phyloP scores from a whole-genome alignment of 2,888 invertebrate species.

The Hydraecia micacea region DNA sequence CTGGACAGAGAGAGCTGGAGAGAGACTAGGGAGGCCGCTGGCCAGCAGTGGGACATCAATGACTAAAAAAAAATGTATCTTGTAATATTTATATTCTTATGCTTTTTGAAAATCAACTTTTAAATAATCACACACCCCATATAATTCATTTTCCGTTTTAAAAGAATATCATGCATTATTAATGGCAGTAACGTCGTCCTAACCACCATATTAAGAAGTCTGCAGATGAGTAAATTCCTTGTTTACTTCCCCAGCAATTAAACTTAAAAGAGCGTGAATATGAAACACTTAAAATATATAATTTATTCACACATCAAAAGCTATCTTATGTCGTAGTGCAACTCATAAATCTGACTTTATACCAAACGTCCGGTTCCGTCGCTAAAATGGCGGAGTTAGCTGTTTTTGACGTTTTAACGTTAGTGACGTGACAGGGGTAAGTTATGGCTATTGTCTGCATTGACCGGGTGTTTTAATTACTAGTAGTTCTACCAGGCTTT shows the following conservation, averaged over 20 bases:
- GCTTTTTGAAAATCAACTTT: not conserved
- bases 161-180: not conserved
- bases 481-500: slow-evolving; percentile 47
- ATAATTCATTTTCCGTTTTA: not conserved
- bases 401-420: slow-evolving; percentile 68
- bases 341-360: slow-evolving; percentile 61
- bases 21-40: too few species aligned
- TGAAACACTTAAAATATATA: slow-evolving; percentile 36
- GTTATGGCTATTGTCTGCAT: slow-evolving; percentile 63
- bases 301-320: slow-evolving; percentile 62
- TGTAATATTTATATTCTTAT: not conserved
- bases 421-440: slow-evolving; percentile 60
- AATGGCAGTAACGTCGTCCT: not conserved
- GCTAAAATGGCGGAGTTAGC: slow-evolving; percentile 52
- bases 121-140: not conserved
- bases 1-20: too few species aligned
- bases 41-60: too few species aligned
- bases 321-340: slow-evolving; percentile 58
- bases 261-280: slow-evolving; percentile 29
- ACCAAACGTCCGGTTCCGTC: slow-evolving; percentile 56
- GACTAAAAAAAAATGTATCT: too few species aligned
- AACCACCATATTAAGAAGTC: not conserved
- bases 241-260: slow-evolving; percentile 34
- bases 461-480: slow-evolving; percentile 64
- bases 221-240: not conserved